phyloP scores from a whole-genome alignment of 2,888 invertebrate species.

The Cryptophagus acutangulus region DNA sequence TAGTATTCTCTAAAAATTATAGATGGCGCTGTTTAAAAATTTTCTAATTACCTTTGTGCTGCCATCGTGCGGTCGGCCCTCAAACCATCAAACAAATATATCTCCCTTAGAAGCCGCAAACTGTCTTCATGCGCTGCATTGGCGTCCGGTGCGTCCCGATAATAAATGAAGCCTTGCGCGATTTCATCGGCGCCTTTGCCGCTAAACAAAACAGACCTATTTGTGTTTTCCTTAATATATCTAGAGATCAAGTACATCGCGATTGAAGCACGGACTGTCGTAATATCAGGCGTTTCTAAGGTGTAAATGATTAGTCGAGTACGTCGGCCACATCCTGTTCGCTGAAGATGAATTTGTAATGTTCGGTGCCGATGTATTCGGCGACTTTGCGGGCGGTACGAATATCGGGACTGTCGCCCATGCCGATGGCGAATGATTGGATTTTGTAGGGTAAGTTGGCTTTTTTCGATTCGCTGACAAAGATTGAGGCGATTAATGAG shows the following conservation, averaged over 20 bases:
- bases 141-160: constrained; percentile 77
- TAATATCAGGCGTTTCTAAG: constrained; percentile 85
- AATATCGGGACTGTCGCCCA: constrained; percentile 85
- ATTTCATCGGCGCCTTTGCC: constrained; percentile 95
- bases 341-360: constrained; percentile 85
- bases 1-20: no score
- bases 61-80: constrained; percentile 74
- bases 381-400: constrained; percentile 80
- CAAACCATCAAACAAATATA: constrained; percentile 76
- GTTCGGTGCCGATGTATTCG: constrained; percentile 78
- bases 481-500: constrained; percentile 71
- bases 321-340: constrained; percentile 70
- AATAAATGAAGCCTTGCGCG: constrained; percentile 92
- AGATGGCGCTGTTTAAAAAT: no score
- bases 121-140: constrained; percentile 73
- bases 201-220: constrained; percentile 83
- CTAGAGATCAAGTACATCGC: constrained; percentile 79
- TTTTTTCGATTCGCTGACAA: constrained; percentile 62
- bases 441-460: constrained; percentile 63
- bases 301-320: constrained; percentile 82
- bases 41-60: no score
- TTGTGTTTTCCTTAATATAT: constrained; percentile 75
- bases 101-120: constrained; percentile 64
- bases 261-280: constrained; percentile 77
- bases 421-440: constrained; percentile 86